Evolutionary conservation across 2,888 invertebrate genomes (phyloP), one percentile per base, ranked within the genome.

Genomic region (Oegoconia quadripuncta): DNA sequence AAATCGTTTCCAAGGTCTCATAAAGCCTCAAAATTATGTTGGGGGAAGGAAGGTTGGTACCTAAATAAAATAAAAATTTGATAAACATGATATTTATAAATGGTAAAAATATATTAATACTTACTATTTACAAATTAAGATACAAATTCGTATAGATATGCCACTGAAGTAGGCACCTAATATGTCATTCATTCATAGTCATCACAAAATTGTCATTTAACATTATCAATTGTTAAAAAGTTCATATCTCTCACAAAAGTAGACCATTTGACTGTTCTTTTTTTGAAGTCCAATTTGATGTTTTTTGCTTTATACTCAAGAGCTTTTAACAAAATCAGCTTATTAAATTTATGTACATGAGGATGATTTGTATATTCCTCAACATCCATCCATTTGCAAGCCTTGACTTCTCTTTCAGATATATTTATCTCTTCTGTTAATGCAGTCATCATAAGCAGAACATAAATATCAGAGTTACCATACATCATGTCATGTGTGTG

Each of bases 391-490:
- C 97, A 97, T 54, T 89, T 74, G 48, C 93, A 93, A 34, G 90
- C 90, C 0, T 88, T 89, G 3, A 97, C 92, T 87, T 97, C 97
- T 48, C 92, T 88, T 9, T 91, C 84, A 44, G 95, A 94, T 48
- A 90, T 90, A 15, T 65, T 79, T 23, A 96, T 92, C 5, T 91
- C 86, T 1, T 82, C 75, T 1, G 90, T 88, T 0, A 89, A 50
- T 0, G 97, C 94, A 42, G 86, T 90, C 60, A 97, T 87, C 57
- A 91, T 91, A 6, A 95, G 90, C 1, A 97, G 89, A 31, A 94
- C 86, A 65, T 97, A 97, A 34, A 97, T 90, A 68, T 97, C 97
- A 0, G 96, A 95, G 73, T 96, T 96, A 1, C 89, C 92, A 68
- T 92, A 97, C 71, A 91, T 90, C 59, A 92, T 93, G 37, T 90